Evolutionary conservation across 2,888 invertebrate genomes (phyloP), one percentile per base, ranked within the genome.

Genomic region (Apodemia duryi): DNA sequence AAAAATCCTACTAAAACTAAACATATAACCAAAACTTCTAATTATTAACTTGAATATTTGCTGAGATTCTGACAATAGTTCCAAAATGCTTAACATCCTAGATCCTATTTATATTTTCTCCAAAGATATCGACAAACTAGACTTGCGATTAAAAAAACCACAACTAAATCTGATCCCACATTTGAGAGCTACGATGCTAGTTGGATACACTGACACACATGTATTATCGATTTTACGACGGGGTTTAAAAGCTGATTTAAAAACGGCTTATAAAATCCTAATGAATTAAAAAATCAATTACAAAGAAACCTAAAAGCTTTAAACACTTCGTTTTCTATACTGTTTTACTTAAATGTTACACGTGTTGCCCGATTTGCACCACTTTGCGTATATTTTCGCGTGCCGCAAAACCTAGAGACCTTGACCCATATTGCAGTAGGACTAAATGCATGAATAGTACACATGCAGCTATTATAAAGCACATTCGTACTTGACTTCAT

Each of bases 341-440:
- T 52, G 52, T 28, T 46, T 46, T 46, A 10, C 6, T 52, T 52
- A 52, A 52, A 52, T n/a, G 10, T 52, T 52, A 52, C 52, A 52
- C 51, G 21, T 10, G 28, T 52, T 28, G 6, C 52, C 65, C 67
- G 65, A 63, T 67, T 52, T 61, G 64, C 62, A 65, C 43, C 62
- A 52, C 28, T 21, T 63, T 63, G 46, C 46, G 46, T 46, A 13
- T 57, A 54, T 57, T 49, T 57, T 70, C 70, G 74, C 74, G 73
- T 77, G 75, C 73, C 63, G 70, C 66, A 74, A 70, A 72, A 67
- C 70, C 69, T 35, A 68, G 11, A 57, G 66, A 65, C 77, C 77
- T 73, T 77, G 77, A 75, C 77, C 75, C 43, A 65, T 67, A 70
- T 67, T 73, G 72, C 72, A 70, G 69, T 68, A 65, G 66, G 63